A percentile compares a stretch with the other conserved stretches of the same genome.
phyloP scores from a whole-genome alignment of 2,888 invertebrate species.

The Pandemis corylana region DNA sequence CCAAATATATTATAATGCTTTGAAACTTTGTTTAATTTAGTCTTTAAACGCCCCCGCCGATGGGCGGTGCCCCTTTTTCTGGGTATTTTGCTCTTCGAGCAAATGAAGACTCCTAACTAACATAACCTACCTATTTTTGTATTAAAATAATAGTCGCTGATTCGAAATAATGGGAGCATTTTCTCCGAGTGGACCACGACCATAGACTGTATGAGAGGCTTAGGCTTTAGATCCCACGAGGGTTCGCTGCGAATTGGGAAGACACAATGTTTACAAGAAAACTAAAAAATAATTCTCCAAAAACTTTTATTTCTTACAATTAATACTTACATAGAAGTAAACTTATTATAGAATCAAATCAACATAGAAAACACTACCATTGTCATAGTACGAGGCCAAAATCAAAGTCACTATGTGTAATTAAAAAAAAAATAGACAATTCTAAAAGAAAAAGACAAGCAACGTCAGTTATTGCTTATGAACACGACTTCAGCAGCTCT shows the following conservation, averaged over 20 bases:
- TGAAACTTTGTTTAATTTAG: background rate
- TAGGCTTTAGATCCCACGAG: no score
- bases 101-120: no score
- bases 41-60: no score
- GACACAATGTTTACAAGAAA: background rate
- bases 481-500: background rate
- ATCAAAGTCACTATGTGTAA: background rate
- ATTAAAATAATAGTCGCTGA: no score
- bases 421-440: background rate
- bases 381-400: slow-evolving; percentile 1
- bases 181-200: no score
- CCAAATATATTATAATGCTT: slow-evolving; percentile 1
- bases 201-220: no score
- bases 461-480: background rate
- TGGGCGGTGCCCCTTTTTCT: no score
- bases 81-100: no score
- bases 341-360: slow-evolving; percentile 4
- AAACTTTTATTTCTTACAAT: slow-evolving; percentile 1
- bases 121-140: no score
- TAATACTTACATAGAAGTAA: slow-evolving; percentile 1
- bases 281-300: background rate
- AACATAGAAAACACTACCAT: background rate
- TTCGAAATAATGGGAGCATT: no score
- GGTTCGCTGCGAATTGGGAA: no score
- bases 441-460: background rate